Percentiles rank a stretch among this genome's conserved stretches.
Evolutionary conservation across 1,140 invertebrate species (phyloP).

Genomic region (Hyles vespertilio): DNA sequence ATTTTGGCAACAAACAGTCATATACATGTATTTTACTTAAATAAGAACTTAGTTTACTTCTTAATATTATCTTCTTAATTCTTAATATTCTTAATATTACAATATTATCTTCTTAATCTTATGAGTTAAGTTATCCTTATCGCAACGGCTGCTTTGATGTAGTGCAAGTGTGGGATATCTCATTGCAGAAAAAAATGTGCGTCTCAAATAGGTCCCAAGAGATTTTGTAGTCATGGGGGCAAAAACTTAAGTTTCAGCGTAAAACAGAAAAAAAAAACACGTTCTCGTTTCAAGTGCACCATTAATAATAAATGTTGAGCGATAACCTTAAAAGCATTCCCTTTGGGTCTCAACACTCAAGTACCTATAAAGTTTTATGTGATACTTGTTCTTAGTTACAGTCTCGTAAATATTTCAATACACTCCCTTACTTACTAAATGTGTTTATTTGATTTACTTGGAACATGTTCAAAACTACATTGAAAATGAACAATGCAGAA

Average conservation of each 20-base stretch:
- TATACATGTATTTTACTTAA: too few species aligned
- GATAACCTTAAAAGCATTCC: slow-evolving; percentile 69
- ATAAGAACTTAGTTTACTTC: too few species aligned
- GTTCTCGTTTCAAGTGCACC: slow-evolving; percentile 40
- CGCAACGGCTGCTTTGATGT: not conserved
- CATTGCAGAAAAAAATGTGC: slow-evolving; percentile 33
- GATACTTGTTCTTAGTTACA: not conserved
- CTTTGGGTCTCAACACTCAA: slow-evolving; percentile 38
- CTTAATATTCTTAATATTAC: too few species aligned
- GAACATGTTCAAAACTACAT: too few species aligned
- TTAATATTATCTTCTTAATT: too few species aligned
- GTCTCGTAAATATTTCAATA: slow-evolving; percentile 6
- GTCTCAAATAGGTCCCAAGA: slow-evolving; percentile 27
- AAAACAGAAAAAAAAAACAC: slow-evolving; percentile 9
- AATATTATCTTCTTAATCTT: too few species aligned
- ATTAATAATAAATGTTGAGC: slow-evolving; percentile 62
- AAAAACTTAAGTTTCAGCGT: slow-evolving; percentile 1
- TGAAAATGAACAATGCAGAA: too few species aligned
- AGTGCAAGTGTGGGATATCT: slow-evolving; percentile 13
- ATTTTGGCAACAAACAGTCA: too few species aligned
- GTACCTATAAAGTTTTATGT: slow-evolving; percentile 32
- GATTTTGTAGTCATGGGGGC: not conserved
- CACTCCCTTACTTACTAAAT: not conserved
- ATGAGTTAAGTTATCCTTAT: slow-evolving; percentile 2
- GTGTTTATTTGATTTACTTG: slow-evolving; percentile 1